Conservation (phyloP, 2,888 invertebrate genomes). For the Xylophagus ater region DNA sequence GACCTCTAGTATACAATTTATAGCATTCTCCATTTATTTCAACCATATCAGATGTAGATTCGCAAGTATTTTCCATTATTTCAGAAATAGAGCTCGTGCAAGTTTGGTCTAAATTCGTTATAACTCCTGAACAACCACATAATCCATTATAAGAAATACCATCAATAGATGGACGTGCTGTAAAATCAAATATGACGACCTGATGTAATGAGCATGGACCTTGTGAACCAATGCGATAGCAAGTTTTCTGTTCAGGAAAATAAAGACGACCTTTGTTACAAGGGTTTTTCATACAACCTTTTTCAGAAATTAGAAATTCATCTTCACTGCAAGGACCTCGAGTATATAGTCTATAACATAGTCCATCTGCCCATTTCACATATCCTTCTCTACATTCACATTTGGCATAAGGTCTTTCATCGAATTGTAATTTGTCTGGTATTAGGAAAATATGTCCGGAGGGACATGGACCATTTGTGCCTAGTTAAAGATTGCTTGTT, state of each 20-base stretch:
- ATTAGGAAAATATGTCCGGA: conserved; percentile 61
- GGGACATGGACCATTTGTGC: conserved; percentile 62
- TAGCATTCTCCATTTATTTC: conserved; percentile 59
- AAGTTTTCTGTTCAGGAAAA: conserved; percentile 59
- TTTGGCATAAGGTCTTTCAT: conserved; percentile 38
- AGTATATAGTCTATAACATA: conserved; percentile 69
- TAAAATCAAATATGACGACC: conserved; percentile 71
- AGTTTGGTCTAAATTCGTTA: conserved; percentile 36
- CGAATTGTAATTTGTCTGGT: conserved; percentile 28
- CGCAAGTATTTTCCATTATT: conserved; percentile 40
- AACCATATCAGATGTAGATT: conserved; percentile 50
- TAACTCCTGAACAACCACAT: conserved; percentile 55
- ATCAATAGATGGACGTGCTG: conserved; percentile 63
- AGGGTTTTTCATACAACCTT: conserved; percentile 57
- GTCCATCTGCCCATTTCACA: conserved; percentile 48
- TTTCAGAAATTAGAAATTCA: conserved; percentile 57
- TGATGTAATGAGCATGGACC: conserved; percentile 65
- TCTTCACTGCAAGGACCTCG: conserved; percentile 62
- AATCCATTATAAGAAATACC: conserved; percentile 74
- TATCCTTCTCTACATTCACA: conserved; percentile 63
- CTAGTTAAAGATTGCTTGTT: conserved; percentile 35
- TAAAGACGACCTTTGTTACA: conserved; percentile 66
- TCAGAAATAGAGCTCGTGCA: conserved; percentile 25
- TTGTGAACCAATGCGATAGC: conserved; percentile 64
- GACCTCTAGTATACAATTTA: conserved; percentile 65